These are phyloP conservation scores for Aporrectodea caliginosa DNA, from an alignment of 1,140 invertebrate species.

Conservation along the genomic window DNA sequence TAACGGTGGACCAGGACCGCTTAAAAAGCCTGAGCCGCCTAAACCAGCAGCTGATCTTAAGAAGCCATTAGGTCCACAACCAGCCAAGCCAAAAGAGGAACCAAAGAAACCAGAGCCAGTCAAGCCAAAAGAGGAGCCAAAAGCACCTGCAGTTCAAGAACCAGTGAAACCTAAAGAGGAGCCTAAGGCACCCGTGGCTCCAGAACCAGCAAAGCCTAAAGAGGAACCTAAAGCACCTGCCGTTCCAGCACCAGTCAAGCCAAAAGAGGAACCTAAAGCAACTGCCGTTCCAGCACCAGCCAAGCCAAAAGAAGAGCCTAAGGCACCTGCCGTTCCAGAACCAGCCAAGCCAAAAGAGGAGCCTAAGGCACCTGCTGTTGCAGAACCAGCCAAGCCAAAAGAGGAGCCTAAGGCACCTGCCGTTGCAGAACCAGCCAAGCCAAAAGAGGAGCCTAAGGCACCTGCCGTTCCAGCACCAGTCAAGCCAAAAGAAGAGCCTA, in stretches of 20 bases:
- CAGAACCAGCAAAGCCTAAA: slow-evolving; percentile 4
- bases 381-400: slow-evolving; percentile 15
- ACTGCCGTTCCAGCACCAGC: background rate
- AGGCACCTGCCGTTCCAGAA: background rate
- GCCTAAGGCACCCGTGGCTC: background rate
- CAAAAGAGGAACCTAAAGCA: slow-evolving; percentile 8
- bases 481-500: background rate
- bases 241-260: background rate
- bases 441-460: background rate
- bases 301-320: slow-evolving; percentile 5
- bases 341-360: slow-evolving; percentile 4
- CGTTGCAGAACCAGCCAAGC: slow-evolving; percentile 6
- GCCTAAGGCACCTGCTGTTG: background rate
- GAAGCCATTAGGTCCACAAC: slow-evolving; percentile 1
- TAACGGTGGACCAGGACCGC: background rate
- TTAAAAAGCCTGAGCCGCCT: slow-evolving; percentile 8
- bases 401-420: background rate
- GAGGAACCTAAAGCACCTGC: background rate
- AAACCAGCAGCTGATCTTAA: background rate
- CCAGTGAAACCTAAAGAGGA: slow-evolving; percentile 7
- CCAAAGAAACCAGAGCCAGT: background rate
- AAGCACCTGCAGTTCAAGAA: slow-evolving; percentile 16
- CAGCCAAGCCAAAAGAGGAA: background rate
- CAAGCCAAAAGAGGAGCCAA: slow-evolving; percentile 13
- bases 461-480: background rate